Base-by-base conservation (phyloP, 1,140 invertebrate genomes). In the Danaus melanippus region DNA sequence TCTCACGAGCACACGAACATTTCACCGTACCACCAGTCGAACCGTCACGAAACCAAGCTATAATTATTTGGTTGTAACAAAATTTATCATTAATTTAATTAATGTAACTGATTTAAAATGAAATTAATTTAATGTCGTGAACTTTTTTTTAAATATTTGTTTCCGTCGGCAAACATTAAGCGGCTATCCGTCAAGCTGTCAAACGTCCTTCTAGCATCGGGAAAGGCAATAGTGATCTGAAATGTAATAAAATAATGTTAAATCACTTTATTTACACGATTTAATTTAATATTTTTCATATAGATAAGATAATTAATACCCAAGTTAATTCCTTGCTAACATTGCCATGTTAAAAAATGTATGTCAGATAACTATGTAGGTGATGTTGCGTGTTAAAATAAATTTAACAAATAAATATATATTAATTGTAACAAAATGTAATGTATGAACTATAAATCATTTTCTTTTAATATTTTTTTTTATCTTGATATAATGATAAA, bases 181-280 rank as follows among this genome's bases (percentile, higher is more conserved):
- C 66, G 47, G 65, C 64, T 54, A 67, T 52, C 66, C 75, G 81
- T 84, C 81, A 84, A 46, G 76, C 81, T 15, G 70, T 65, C 45
- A 84, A 62, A 41, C 78, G 65, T 7, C 63, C 67, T 17, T 82
- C 78, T 52, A 67, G 50, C 71, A 80, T 74, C 11, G 79, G 72
- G 8, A 79, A 72, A 2, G 77, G 81, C n/a, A 84, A 65, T 47
- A 84, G 66, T 39, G 81, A 84, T 47, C 79, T 84, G 70, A 43
- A 76, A 67, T 7, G 21, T 32, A 4, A 32, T 32, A 32, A 32
- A 32, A 32, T 32, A 5, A 0, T 3, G 21, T 32, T 32, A 32
- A 32, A 32, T 32, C 6, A 8, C 6, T 1, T 32, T 32, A 32
- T 32, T 32, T 32, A 7, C 6, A 32, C 21, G 21, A 32, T 32